Evolutionary conservation across 1,140 invertebrate species (phyloP).

Genomic region (Apis dorsata): DNA sequence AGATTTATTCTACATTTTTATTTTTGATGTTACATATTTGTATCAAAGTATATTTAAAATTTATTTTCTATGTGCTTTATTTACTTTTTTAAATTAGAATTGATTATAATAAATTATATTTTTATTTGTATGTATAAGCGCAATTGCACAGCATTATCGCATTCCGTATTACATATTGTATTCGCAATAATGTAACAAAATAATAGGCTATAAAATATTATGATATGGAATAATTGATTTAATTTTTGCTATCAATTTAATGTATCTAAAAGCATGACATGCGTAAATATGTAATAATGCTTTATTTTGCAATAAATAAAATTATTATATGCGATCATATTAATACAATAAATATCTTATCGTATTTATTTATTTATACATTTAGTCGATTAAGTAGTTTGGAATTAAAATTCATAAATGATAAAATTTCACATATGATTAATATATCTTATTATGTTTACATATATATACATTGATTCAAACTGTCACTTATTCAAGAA

Average conservation of each 20-base stretch:
- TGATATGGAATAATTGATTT: constrained; percentile 21
- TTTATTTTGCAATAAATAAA: constrained; percentile 64
- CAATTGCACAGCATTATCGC: not conserved
- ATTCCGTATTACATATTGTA: constrained; percentile 16
- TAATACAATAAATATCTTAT: constrained; percentile 30
- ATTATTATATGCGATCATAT: constrained; percentile 43
- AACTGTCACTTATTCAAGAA: constrained; percentile 38
- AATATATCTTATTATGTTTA: constrained; percentile 29
- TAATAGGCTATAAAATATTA: constrained; percentile 9
- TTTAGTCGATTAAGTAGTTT: not conserved
- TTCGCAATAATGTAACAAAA: constrained; percentile 23
- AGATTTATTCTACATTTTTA: not conserved
- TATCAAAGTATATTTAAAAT: not conserved
- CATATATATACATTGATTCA: constrained; percentile 55
- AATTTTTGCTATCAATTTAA: not conserved
- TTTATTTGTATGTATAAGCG: not conserved
- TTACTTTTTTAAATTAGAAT: not conserved
- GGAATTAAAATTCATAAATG: constrained; percentile 2
- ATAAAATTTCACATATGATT: not conserved
- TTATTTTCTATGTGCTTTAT: not conserved
- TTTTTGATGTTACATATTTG: not conserved
- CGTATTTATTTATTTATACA: constrained; percentile 28
- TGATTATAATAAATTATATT: not conserved
- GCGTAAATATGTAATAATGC: constrained; percentile 15
- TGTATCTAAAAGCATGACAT: not conserved